Percentiles rank a stretch among this genome's conserved stretches.
Evolutionary conservation across 2,113 vertebrate species (phyloP).

Genomic region (Oreamnos americanus): DNA sequence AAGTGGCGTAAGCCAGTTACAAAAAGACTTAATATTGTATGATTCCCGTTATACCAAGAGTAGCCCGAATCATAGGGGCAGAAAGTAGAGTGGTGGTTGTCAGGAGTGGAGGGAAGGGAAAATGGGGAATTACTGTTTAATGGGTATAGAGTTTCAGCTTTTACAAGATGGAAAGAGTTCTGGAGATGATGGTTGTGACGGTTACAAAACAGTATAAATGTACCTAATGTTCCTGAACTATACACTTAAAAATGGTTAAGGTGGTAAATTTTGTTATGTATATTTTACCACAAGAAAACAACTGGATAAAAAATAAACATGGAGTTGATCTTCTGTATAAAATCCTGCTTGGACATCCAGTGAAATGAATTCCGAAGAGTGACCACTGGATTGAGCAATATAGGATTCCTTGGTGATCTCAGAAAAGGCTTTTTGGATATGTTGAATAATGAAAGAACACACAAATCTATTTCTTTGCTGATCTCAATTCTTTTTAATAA

Average conservation of each 20-base stretch:
- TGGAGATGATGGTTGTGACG: not conserved
- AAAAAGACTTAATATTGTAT: not conserved
- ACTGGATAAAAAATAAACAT: not conserved
- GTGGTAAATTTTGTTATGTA: not conserved
- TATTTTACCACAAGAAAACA: not conserved
- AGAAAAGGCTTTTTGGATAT: not conserved
- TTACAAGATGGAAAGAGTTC: not conserved
- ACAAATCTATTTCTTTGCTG: not conserved
- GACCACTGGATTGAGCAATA: not conserved
- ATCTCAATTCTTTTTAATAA: not conserved
- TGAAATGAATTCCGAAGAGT: not conserved
- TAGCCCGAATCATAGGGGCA: not conserved
- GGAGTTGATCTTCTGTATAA: not conserved
- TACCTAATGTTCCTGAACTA: not conserved
- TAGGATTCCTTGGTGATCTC: not conserved
- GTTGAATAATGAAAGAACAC: not conserved
- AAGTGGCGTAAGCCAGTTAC: not conserved
- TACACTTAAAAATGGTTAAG: not conserved
- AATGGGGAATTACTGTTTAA: not conserved
- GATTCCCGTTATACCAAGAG: not conserved
- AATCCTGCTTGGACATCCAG: not conserved
- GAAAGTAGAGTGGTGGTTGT: not conserved
- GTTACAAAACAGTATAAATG: not conserved
- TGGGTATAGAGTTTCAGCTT: not conserved
- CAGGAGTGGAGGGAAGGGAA: not conserved